phyloP scores from a whole-genome alignment of 2,797 vertebrate species.

The Sebastes minor region DNA sequence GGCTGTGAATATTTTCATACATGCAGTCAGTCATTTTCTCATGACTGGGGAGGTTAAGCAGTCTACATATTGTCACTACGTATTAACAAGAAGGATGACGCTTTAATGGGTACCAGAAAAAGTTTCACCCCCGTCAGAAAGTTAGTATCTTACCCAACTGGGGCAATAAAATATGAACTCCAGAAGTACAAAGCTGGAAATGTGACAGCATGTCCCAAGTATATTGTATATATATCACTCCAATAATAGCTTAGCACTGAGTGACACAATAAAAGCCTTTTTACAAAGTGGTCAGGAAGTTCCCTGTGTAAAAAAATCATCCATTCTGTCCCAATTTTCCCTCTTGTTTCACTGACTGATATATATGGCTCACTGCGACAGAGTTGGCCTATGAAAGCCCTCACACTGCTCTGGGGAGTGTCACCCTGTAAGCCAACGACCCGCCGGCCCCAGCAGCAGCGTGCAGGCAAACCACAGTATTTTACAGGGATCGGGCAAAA shows the following conservation, averaged over 20 bases:
- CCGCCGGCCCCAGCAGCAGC: conserved; percentile 57
- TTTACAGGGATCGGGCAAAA: conserved; percentile 72
- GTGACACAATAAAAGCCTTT: conserved; percentile 68
- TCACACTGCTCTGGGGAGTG: conserved; percentile 68
- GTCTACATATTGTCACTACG: conserved; percentile 48
- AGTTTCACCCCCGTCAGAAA: conserved; percentile 20
- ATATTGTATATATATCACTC: conserved; percentile 58
- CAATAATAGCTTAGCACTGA: conserved; percentile 61
- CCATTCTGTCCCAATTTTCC: conserved; percentile 44
- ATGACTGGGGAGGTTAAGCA: conserved; percentile 45
- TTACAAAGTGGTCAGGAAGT: conserved; percentile 68
- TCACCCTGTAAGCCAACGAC: conserved; percentile 63
- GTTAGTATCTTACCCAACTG: conserved; percentile 32
- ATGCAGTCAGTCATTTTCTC: conserved; percentile 44
- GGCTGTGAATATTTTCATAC: conserved; percentile 51
- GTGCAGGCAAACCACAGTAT: conserved; percentile 65
- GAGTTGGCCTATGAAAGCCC: conserved; percentile 37
- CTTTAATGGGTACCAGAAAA: conserved; percentile 32
- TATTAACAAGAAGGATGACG: conserved; percentile 37
- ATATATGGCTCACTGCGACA: conserved; percentile 24
- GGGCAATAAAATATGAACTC: conserved; percentile 39
- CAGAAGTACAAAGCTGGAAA: conserved; percentile 47
- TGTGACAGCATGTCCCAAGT: conserved; percentile 49
- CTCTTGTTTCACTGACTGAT: conserved; percentile 58
- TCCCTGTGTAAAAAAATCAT: conserved; percentile 57